These are phyloP conservation scores for Taeniopygia guttata DNA, from an alignment of 2,797 vertebrate species.

Conservation along the genomic window DNA sequence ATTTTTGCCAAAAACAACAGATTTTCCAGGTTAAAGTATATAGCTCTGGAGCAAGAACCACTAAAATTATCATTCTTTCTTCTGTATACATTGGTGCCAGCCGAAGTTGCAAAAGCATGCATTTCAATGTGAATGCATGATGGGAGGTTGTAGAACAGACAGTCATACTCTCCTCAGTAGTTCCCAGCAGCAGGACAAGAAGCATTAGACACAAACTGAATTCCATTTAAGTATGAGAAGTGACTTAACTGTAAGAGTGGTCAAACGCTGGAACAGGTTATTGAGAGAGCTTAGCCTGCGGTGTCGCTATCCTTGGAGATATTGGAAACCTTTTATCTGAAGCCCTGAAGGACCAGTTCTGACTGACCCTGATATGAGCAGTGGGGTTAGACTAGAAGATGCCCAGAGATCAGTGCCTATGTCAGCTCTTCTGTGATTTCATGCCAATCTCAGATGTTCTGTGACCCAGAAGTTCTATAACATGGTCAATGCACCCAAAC, in stretches of 20 bases:
- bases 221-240: background rate
- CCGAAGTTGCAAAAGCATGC: background rate
- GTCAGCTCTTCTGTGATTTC: background rate
- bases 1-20: background rate
- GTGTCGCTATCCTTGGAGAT: background rate
- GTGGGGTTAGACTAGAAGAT: accelerated
- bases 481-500: background rate
- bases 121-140: accelerated
- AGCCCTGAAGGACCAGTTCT: background rate
- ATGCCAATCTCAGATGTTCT: no score
- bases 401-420: background rate
- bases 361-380: background rate
- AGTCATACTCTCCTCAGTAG: background rate
- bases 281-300: accelerated
- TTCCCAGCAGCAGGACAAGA: background rate
- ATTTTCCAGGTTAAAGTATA: background rate
- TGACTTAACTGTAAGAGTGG: background rate
- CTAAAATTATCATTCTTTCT: background rate
- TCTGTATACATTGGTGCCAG: background rate
- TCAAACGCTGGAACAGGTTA: background rate
- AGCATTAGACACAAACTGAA: background rate
- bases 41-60: background rate
- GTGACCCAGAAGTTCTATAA: background rate
- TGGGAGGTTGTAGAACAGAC: background rate
- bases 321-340: background rate